Evolutionary conservation across 1,140 invertebrate genomes (phyloP).

Genomic region (Mya arenaria): DNA sequence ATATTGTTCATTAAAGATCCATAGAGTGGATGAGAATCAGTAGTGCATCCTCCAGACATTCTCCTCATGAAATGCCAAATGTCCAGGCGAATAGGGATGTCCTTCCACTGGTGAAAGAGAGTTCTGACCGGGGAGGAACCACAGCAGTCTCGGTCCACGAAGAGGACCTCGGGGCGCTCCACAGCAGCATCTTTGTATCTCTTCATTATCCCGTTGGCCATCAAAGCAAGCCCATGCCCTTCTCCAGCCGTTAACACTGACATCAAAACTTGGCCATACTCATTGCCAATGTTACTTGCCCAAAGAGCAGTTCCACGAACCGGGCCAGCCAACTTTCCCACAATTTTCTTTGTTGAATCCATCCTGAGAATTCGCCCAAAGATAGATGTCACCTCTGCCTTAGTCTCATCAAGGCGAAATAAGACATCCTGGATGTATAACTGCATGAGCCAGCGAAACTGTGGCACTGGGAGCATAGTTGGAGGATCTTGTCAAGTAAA

Average conservation of each 20-base stretch:
- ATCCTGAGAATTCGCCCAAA: constrained; percentile 64
- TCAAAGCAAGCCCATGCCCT: background rate
- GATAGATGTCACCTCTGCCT: constrained; percentile 62
- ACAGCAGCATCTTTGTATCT: background rate
- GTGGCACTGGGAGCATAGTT: constrained; percentile 37
- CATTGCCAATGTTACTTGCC: background rate
- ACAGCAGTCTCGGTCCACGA: constrained; percentile 1
- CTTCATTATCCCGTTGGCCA: constrained; percentile 22
- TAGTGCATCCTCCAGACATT: constrained; percentile 47
- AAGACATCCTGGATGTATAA: constrained; percentile 54
- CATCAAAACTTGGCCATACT: constrained; percentile 58
- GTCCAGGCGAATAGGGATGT: constrained; percentile 48
- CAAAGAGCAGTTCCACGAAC: constrained; percentile 5
- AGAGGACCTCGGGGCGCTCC: background rate
- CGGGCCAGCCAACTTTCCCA: constrained; percentile 9
- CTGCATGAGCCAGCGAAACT: constrained; percentile 50
- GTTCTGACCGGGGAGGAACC: background rate
- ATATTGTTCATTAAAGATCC: constrained; percentile 45
- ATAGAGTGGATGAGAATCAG: constrained; percentile 59
- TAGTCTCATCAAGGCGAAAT: constrained; percentile 43
- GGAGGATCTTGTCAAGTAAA: constrained; percentile 38
- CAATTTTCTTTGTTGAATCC: constrained; percentile 62
- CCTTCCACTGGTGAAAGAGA: background rate
- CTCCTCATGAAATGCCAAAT: constrained; percentile 67
- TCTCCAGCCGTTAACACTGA: constrained; percentile 52